Evolutionary conservation across 2,888 invertebrate genomes (phyloP), one percentile per base, ranked within the genome.

Genomic region (Hedya salicella): DNA sequence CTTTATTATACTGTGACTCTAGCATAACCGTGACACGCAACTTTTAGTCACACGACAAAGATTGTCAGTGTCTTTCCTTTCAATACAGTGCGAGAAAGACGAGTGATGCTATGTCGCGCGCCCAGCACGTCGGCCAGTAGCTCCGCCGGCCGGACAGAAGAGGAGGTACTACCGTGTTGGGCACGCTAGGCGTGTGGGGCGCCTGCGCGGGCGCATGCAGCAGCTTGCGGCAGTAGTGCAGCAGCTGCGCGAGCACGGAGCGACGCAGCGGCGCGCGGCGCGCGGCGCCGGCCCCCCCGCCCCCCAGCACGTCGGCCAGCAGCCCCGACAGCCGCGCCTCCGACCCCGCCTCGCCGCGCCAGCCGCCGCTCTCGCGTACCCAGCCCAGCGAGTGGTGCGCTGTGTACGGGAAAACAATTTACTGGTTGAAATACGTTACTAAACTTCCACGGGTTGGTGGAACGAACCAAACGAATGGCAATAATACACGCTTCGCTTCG

Each of bases 191-290:
- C 14, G 9, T 54, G 69, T n/a, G 40, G 53, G 64, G 73, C 21
- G 64, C 79, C n/a, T 81, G 79, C 46, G 92, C 81, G 49, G 94
- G 94, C 72, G 93, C 90, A 71, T 93, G 88, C 21, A 94, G 91
- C 76, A 95, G 89, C 75, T 92, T 91, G 70, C 93, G 89, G 70
- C 94, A 94, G 75, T 96, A 92, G 82, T 95, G 95, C 69, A 97
- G 88, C 71, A 97, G 91, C 76, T 95, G 94, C 73, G 95, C 94
- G 30, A 96, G 93, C 70, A 97, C 91, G 62, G 95, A 94, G 76
- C 95, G 95, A 85, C 96, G 95, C 50, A 95, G 94, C 39, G 96
- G 88, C 19, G 87, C 83, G 3, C 95, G 61, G 89, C 95, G 81
- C 8, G 93, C 54, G 93, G 92, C 70, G 81, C 72, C 95, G 89